phyloP scores from a whole-genome alignment of 2,113 vertebrate species.

The Carettochelys insculpta region DNA sequence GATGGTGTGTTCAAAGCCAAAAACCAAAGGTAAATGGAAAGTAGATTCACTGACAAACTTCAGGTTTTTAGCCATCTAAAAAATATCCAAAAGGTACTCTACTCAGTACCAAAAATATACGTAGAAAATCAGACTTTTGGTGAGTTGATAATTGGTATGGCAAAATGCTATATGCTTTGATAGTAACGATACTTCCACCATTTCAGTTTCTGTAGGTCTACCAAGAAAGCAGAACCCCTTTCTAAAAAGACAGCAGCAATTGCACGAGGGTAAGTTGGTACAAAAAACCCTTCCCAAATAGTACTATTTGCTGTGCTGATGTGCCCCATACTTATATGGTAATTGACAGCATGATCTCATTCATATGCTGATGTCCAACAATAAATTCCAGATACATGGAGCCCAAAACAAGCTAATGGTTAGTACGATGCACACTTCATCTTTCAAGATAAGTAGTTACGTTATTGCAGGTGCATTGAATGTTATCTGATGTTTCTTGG shows the following conservation, averaged over 20 bases:
- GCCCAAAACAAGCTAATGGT: neutral
- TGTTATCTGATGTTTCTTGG: neutral
- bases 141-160: neutral
- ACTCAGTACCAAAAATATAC: neutral
- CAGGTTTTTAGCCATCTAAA: neutral
- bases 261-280: conserved; percentile 53
- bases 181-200: neutral
- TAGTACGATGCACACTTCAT: neutral
- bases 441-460: neutral
- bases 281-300: neutral
- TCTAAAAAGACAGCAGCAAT: conserved; percentile 24
- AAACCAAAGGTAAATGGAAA: conserved; percentile 56
- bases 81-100: neutral
- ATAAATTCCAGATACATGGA: neutral
- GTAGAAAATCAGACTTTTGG: neutral
- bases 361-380: neutral
- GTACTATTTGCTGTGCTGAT: fast-evolving
- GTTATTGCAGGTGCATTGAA: neutral
- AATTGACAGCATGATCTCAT: neutral
- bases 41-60: neutral
- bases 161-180: neutral
- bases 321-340: neutral
- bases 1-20: conserved; percentile 53
- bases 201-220: conserved; percentile 60
- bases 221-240: conserved; percentile 35